Base-by-base conservation (phyloP, 2,888 invertebrate species). In the Diarsia brunnea region DNA sequence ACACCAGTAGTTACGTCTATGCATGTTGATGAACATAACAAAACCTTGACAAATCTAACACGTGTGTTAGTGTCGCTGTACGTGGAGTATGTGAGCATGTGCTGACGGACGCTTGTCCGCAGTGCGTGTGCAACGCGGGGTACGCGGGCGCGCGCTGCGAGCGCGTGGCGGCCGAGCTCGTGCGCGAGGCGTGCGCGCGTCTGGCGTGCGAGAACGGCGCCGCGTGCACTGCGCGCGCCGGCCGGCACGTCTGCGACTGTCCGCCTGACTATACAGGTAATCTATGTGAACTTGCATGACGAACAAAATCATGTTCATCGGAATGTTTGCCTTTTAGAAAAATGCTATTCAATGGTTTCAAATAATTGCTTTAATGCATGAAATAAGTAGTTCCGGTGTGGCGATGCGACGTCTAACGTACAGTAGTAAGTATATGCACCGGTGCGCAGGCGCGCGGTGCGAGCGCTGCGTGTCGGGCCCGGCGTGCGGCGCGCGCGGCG, bases 141-240 rank as follows among this genome's bases (percentile, higher is more conserved):
- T 98, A 97, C 92, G 94, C 96, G 51, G 98, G 98, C 12, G 93
- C 97, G 61, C 95, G 97, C n/a, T 98, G 98, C 93, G 98, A 98
- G 90, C 51, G 51, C 24, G 63, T 14, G 69, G n/a, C 7, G 77
- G 47, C 53, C 69, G 63, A 14, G 71, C 64, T 27, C 65, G 72
- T 64, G 51, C 66, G 64, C 19, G 85, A 24, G 64, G 71, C 49
- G 86, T 92, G 93, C 88, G 97, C 90, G 97, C 97, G 83, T 1
- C 97, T 97, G 79, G 97, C 97, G 90, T 98, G 98, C 90, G 95
- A 97, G 87, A 97, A 98, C 93, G 97, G 97, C 81, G 97, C 73
- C 60, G 8, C 66, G 75, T 85, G 88, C 73, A 4, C 12, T 12
- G 49, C 16, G 75, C 75, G 75, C 64, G 81, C 61, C 31, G 78